These are phyloP conservation scores for Paramormyrops kingsleyae DNA, from an alignment of 2,113 vertebrate genomes.

Conservation along the genomic window DNA sequence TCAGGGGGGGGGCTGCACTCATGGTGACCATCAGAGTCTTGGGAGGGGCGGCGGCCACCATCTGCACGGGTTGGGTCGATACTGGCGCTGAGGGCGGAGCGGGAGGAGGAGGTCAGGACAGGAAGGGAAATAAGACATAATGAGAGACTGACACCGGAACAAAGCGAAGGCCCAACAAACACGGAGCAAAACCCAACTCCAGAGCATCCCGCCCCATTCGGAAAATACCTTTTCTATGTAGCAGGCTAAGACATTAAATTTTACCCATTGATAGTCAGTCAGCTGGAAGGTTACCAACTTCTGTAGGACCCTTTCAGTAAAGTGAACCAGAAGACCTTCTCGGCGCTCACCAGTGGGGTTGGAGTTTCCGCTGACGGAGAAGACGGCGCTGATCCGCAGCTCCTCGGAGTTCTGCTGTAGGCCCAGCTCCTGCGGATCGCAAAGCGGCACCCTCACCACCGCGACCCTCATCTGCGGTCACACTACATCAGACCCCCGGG, in stretches of 20 bases:
- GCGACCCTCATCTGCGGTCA: not conserved
- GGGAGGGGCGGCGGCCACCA: not conserved
- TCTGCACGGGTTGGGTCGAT: conserved; percentile 16
- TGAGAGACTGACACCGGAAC: not conserved
- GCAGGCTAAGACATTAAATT: not conserved
- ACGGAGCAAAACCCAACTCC: not conserved
- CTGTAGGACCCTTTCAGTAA: not conserved
- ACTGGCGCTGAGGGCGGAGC: not conserved
- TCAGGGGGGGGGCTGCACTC: not conserved
- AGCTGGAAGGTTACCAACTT: not conserved
- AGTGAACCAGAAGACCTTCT: not conserved
- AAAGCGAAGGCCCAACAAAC: not conserved
- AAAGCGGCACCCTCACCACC: not conserved
- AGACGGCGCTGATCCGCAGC: conserved; percentile 90
- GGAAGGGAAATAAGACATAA: not conserved
- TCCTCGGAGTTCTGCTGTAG: conserved; percentile 75
- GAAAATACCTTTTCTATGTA: not conserved
- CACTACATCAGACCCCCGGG: not conserved
- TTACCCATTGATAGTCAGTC: not conserved
- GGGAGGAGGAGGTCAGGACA: not conserved
- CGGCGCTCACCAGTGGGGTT: conserved; percentile 61
- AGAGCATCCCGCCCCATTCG: not conserved
- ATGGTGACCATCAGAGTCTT: conserved; percentile 43
- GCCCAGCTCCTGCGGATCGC: conserved; percentile 66
- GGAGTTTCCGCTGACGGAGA: conserved; percentile 70